Percentiles rank a stretch among this genome's conserved stretches.
These are phyloP conservation scores for Noturus placidus DNA, from an alignment of 2,113 vertebrate genomes.

Conservation along the genomic window DNA sequence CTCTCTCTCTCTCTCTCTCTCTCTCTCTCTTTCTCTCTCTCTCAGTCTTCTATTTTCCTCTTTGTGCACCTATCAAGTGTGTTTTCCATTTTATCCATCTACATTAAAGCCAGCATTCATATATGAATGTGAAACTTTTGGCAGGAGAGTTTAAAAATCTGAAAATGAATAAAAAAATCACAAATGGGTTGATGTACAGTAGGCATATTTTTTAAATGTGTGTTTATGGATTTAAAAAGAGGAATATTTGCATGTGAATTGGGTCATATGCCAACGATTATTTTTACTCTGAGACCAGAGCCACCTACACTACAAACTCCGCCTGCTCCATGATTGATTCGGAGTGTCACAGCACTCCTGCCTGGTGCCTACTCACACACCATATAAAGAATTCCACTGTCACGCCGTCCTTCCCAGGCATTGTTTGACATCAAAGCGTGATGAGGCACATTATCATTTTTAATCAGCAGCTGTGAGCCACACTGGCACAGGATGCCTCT, in stretches of 20 bases:
- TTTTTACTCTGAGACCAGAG: background rate
- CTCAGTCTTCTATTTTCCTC: background rate
- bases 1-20: too few species aligned
- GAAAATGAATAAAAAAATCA: background rate
- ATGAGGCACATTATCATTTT: conserved; percentile 75
- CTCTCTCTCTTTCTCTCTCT: too few species aligned
- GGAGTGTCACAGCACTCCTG: conserved; percentile 67
- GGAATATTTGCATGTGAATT: background rate
- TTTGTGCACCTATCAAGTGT: background rate
- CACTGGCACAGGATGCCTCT: conserved; percentile 64
- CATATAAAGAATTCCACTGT: conserved; percentile 71
- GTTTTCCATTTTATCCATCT: background rate
- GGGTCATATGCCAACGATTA: background rate
- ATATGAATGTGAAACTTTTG: background rate
- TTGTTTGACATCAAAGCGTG: conserved; percentile 75
- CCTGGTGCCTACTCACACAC: conserved; percentile 60
- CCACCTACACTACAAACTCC: conserved; percentile 48
- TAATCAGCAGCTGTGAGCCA: conserved; percentile 68
- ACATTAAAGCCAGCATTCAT: background rate
- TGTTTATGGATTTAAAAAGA: background rate
- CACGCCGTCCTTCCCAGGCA: conserved; percentile 70
- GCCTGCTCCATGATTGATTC: conserved; percentile 70
- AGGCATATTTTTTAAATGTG: background rate
- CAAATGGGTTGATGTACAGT: background rate
- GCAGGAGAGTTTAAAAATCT: background rate